Evolutionary conservation across 2,113 vertebrate species (phyloP), one percentile per base, ranked within the genome.

Genomic region (Vulpes vulpes): DNA sequence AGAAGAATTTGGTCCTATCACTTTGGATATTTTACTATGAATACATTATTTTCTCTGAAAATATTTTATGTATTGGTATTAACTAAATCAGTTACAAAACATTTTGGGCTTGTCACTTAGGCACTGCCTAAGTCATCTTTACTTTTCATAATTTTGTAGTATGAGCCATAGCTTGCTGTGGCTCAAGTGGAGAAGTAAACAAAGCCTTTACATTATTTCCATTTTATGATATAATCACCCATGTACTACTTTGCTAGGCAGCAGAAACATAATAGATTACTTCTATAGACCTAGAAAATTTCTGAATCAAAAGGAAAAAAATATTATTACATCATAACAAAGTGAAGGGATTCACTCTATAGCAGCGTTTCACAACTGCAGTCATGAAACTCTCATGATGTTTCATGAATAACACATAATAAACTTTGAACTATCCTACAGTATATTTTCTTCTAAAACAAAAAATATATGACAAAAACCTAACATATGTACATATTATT

Each of bases 331-430:
- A 87, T 82, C 95, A 30, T 83, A 90, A 85, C 84, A 92, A 94
- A 95, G 96, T 88, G 51, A 95, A 96, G 95, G 96, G 92, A 96
- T 57, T 96, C 89, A 92, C 88, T n/a, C 43, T 84, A 96, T 98
- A 98, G 97, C 98, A 98, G 98, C 97, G 95, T 95, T 95, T 96
- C 98, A 97, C 97, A 92, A 97, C 97, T 97, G 98, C 98, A 98
- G 96, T 96, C 98, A 98, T 92, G 98, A 98, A 98, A 98, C 97
- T 97, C 73, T 96, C 69, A n/a, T 89, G 88, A 59, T 89, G 97
- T 96, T 97, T 96, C 97, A 98, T 98, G 97, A 96, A 89, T 82
- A 79, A 98, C 76, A 98, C 74, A 97, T 64, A 69, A 97, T 79
- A 96, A 91, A 95, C 74, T 19, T 73, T 92, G 25, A 96, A 97